Evolutionary conservation across 2,888 invertebrate species (phyloP), one percentile per base, ranked within the genome.

Genomic region (Orthonevra nobilis): DNA sequence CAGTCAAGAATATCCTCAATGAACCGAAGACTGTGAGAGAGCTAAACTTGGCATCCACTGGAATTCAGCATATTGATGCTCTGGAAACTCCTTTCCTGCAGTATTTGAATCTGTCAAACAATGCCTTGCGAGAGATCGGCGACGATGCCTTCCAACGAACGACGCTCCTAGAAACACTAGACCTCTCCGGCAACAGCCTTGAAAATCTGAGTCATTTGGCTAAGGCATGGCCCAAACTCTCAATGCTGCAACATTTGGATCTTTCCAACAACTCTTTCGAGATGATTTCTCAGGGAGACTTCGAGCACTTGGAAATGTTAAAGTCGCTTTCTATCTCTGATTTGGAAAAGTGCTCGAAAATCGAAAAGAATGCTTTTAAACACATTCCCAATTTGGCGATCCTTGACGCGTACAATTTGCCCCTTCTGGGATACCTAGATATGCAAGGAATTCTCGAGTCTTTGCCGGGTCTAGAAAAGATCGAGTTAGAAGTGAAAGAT

Each of bases 401-500:
- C 58, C 86, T 97, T 5, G 90, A 93, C 81, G 93, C 95, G 0
- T 94, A 92, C 84, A 92, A 93, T 48, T 94, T 93, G 85, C 96
- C 96, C 0, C 91, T 94, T 83, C 86, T 97, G 17, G 96, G 96
- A 0, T 96, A 96, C 84, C 90, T 96, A 77, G 96, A 97, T 87
- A 92, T 96, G n/a, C 93, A 94, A 84, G 96, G 96, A 0, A 92
- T 96, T 23, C 88, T 97, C n/a, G 93, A 93, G 82, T 90, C 93
- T 81, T 89, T 96, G 83, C 91, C 93, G 1, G 93, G 93, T 0
- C 88, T 97, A 36, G 94, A 96, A 87, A 90, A 90, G 81, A 89
- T 97, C 7, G 95, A 96, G 81, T 92, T 97, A 56, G 97, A 97
- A 90, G 92, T 96, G 0, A 97, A 96, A 86, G 96, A 97, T 82